Evolutionary conservation across 2,888 invertebrate species (phyloP).

Genomic region (Chesias legatella): DNA sequence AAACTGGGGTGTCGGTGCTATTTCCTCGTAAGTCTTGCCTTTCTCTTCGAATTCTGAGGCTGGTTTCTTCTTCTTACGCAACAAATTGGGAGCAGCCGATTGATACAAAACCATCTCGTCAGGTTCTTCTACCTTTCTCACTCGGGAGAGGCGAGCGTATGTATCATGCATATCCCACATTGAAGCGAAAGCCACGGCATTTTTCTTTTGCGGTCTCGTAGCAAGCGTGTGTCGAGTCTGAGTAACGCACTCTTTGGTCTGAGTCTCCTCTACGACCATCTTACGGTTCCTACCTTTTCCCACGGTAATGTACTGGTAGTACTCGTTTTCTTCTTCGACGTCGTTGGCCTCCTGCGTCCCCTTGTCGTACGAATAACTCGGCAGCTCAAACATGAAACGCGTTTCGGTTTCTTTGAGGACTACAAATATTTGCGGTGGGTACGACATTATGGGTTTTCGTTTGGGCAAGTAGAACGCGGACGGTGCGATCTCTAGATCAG

Average conservation of each 20-base stretch:
- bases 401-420: conserved; percentile 85
- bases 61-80: conserved; percentile 48
- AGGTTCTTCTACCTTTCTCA: conserved; percentile 45
- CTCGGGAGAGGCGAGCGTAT: conserved; percentile 69
- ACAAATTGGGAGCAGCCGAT: conserved; percentile 49
- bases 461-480: conserved; percentile 67
- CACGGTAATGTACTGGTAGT: conserved; percentile 83
- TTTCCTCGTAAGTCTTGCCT: conserved; percentile 51
- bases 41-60: conserved; percentile 13
- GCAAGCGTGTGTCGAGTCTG: conserved; percentile 84
- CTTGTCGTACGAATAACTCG: conserved; percentile 82
- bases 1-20: conserved; percentile 65
- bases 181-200: conserved; percentile 84
- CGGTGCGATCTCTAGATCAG: conserved; percentile 55
- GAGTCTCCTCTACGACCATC: conserved; percentile 84
- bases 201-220: conserved; percentile 72
- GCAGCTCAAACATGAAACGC: conserved; percentile 82
- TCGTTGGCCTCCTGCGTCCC: conserved; percentile 78
- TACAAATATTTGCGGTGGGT: conserved; percentile 81
- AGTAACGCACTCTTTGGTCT: conserved; percentile 81
- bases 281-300: conserved; percentile 85
- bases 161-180: conserved; percentile 90
- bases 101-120: conserved; percentile 74
- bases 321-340: conserved; percentile 82
- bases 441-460: conserved; percentile 48